These are phyloP conservation scores for Synergus itoensis DNA, from an alignment of 2,888 invertebrate genomes.

Conservation along the genomic window DNA sequence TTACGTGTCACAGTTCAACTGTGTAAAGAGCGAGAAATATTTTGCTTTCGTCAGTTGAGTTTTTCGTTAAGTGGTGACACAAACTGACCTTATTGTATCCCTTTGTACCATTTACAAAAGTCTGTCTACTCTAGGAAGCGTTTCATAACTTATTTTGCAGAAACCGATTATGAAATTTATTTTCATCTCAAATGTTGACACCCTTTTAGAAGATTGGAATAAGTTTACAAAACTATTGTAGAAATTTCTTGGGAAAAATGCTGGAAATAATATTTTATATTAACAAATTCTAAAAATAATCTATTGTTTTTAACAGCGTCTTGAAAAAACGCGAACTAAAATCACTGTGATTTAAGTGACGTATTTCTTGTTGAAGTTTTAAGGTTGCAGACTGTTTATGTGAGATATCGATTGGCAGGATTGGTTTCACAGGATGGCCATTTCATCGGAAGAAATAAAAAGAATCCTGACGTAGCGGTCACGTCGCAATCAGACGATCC, in stretches of 20 bases:
- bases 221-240: background rate
- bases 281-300: too few species aligned
- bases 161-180: conserved; percentile 1
- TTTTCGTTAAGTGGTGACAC: background rate
- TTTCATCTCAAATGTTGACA: background rate
- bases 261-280: too few species aligned
- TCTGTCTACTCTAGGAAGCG: background rate
- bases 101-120: background rate
- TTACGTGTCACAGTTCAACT: too few species aligned
- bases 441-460: background rate
- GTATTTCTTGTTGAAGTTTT: background rate
- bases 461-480: background rate
- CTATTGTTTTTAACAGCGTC: too few species aligned
- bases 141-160: conserved; percentile 8
- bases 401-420: background rate
- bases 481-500: background rate
- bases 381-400: background rate
- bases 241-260: background rate
- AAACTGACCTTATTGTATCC: conserved; percentile 2
- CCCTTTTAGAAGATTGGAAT: background rate
- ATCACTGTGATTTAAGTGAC: background rate
- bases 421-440: background rate
- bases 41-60: too few species aligned
- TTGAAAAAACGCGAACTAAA: background rate
- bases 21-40: too few species aligned